phyloP scores from a whole-genome alignment of 2,888 invertebrate species.

The Spicauda simplicius region DNA sequence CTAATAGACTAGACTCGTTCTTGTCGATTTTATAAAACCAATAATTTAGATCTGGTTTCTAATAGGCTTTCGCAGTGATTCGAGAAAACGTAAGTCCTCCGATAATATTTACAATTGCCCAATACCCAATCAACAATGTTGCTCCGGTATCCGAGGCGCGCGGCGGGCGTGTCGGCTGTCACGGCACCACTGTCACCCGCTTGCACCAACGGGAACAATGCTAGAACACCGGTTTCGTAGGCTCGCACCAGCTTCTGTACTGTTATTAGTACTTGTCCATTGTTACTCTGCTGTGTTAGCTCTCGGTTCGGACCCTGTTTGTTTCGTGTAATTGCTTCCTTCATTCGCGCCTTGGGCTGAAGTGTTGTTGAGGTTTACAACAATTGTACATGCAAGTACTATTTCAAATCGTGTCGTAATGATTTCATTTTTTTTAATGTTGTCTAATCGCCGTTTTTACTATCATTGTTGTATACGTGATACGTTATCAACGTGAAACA shows the following conservation, averaged over 20 bases:
- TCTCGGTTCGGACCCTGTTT: constrained; percentile 2
- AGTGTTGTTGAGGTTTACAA: constrained; percentile 7
- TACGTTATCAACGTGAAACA: background rate
- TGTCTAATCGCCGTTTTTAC: background rate
- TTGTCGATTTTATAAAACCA: too few relatives aligned
- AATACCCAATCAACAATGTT: constrained; percentile 17
- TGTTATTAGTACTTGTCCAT: constrained; percentile 32
- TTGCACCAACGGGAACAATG: constrained; percentile 28
- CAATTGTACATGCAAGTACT: constrained; percentile 1
- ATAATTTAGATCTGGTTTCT: background rate
- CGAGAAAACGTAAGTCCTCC: background rate
- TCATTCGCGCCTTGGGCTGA: constrained; percentile 5
- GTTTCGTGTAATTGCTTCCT: constrained; percentile 25
- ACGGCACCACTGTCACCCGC: constrained; percentile 22
- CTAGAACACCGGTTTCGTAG: constrained; percentile 27
- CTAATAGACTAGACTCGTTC: too few relatives aligned
- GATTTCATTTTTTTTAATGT: background rate
- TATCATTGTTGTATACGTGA: background rate
- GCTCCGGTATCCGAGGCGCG: constrained; percentile 20
- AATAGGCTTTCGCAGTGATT: background rate
- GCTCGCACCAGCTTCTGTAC: constrained; percentile 21
- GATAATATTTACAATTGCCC: constrained; percentile 9
- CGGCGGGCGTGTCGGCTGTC: constrained; percentile 30
- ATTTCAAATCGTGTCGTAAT: background rate
- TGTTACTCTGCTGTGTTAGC: constrained; percentile 10